Percentiles rank a stretch among this genome's conserved stretches.
phyloP scores from a whole-genome alignment of 2,888 invertebrate species.

The Drosophila infuscata region DNA sequence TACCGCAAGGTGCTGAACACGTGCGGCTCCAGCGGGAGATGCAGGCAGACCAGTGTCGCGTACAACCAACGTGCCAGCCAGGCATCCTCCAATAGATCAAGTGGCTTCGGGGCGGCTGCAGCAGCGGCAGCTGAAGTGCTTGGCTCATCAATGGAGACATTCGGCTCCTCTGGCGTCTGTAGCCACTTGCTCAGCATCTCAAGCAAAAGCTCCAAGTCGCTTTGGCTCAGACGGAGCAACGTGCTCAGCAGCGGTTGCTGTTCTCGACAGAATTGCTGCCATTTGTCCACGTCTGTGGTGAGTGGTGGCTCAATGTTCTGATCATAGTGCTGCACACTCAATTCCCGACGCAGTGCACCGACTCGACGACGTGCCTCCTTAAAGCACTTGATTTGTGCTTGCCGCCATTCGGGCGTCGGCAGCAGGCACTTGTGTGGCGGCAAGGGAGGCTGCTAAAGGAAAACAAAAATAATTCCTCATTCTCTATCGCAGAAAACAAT shows the following conservation, averaged over 20 bases:
- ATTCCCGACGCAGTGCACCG: constrained; percentile 54
- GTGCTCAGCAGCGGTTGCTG: constrained; percentile 80
- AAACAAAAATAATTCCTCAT: background rate
- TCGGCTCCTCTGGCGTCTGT: constrained; percentile 7
- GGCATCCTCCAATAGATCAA: constrained; percentile 69
- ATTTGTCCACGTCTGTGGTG: constrained; percentile 68
- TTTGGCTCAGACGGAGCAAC: constrained; percentile 82
- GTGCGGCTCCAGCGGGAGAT: constrained; percentile 83
- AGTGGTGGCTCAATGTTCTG: constrained; percentile 65
- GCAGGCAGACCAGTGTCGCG: constrained; percentile 82
- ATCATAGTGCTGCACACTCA: constrained; percentile 51
- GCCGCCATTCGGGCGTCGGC: constrained; percentile 83
- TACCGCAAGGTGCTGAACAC: constrained; percentile 82
- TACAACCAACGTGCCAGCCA: constrained; percentile 85
- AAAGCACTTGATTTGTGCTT: constrained; percentile 78
- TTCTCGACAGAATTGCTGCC: constrained; percentile 78
- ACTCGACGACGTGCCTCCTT: constrained; percentile 68
- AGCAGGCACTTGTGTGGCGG: constrained; percentile 66
- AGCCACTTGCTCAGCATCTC: constrained; percentile 82
- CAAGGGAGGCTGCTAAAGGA: constrained; percentile 45
- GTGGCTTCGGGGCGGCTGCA: background rate
- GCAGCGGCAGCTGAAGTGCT: constrained; percentile 25
- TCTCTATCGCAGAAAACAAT: background rate
- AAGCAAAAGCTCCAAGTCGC: constrained; percentile 80
- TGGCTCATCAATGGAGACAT: constrained; percentile 21